phyloP scores from a whole-genome alignment of 37 sponge, comb jelly and placozoan species.

The Halichondria panicea region DNA sequence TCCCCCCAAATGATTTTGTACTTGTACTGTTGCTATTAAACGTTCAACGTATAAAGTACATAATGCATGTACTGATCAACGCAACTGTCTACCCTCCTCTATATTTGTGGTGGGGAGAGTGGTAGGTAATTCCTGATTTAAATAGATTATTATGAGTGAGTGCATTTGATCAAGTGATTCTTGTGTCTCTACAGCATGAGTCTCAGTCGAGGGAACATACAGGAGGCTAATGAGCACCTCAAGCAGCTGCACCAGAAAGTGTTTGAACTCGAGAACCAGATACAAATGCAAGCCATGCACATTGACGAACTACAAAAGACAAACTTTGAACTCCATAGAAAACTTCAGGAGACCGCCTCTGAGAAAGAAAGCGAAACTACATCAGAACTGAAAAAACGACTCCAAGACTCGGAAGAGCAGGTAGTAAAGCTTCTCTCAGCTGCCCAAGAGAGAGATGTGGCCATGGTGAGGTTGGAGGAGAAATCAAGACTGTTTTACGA shows the following conservation, averaged over 20 bases:
- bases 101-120: no score
- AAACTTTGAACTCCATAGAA: conserved; percentile 36
- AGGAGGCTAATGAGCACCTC: conserved; percentile 81
- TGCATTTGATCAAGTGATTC: no score
- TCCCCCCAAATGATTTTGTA: no score
- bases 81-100: no score
- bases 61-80: no score
- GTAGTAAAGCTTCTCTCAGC: conserved; percentile 35
- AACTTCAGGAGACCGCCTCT: conserved; percentile 10
- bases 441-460: conserved; percentile 47
- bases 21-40: no score
- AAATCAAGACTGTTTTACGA: conserved; percentile 68
- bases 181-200: conserved; percentile 21
- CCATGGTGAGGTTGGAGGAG: conserved; percentile 37
- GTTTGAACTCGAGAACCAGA: conserved; percentile 71
- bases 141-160: no score
- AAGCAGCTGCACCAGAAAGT: conserved; percentile 69
- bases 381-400: conserved; percentile 8
- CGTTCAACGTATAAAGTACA: no score
- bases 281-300: conserved; percentile 62
- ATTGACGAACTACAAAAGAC: conserved; percentile 54
- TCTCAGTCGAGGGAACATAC: conserved; percentile 48
- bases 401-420: conserved; percentile 35
- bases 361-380: conserved; percentile 27
- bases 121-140: no score